Conservation (phyloP, 2,888 invertebrate species). For the Molanna angustata region DNA sequence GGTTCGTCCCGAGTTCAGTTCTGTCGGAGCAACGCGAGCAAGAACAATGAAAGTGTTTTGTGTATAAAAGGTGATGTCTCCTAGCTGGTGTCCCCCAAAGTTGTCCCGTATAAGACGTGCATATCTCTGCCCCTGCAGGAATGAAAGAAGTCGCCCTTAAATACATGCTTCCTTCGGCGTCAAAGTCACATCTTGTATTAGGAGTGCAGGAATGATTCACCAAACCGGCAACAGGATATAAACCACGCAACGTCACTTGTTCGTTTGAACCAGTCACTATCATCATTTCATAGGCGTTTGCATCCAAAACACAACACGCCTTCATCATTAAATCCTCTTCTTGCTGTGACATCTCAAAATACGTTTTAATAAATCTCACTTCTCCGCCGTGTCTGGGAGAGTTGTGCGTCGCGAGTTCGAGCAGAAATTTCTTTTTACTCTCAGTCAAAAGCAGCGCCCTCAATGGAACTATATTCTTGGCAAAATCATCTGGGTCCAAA, state of each 20-base stretch:
- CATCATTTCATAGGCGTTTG: constrained; percentile 66
- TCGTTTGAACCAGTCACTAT: constrained; percentile 47
- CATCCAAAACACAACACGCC: constrained; percentile 61
- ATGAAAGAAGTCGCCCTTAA: constrained; percentile 61
- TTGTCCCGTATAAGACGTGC: constrained; percentile 62
- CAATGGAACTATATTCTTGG: constrained; percentile 46
- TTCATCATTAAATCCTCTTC: constrained; percentile 58
- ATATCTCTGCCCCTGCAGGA: constrained; percentile 59
- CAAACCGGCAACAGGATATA: constrained; percentile 65
- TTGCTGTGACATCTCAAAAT: constrained; percentile 51
- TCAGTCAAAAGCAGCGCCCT: constrained; percentile 46
- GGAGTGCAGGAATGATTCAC: constrained; percentile 70
- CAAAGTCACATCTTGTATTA: constrained; percentile 64
- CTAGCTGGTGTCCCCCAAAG: constrained; percentile 68
- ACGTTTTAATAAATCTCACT: constrained; percentile 53
- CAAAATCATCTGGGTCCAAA: constrained; percentile 42
- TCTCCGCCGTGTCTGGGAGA: constrained; percentile 56
- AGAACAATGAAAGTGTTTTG: constrained; percentile 67
- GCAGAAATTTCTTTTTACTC: constrained; percentile 52
- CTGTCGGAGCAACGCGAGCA: constrained; percentile 67
- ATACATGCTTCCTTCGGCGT: constrained; percentile 56
- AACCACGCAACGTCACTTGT: constrained; percentile 55
- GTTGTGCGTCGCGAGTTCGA: constrained; percentile 53
- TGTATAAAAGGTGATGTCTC: constrained; percentile 58
- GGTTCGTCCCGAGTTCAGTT: constrained; percentile 60